Evolutionary conservation across 2,888 invertebrate species (phyloP).

Genomic region (Cataglyphis rosenhaueri): DNA sequence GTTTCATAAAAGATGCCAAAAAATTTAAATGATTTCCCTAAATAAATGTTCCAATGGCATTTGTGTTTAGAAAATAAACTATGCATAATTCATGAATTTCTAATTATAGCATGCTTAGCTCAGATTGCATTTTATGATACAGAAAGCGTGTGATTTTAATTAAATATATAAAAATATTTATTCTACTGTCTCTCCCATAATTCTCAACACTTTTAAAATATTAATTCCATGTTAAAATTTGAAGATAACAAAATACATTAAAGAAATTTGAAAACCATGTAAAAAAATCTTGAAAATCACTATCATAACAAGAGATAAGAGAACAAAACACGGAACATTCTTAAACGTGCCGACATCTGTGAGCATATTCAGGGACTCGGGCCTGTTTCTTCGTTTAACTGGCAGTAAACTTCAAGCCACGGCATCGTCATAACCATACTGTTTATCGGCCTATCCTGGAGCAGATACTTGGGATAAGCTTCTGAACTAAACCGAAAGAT

Average conservation of each 20-base stretch:
- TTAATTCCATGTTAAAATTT: neutral
- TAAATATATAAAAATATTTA: neutral
- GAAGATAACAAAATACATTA: neutral
- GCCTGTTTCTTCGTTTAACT: conserved; percentile 71
- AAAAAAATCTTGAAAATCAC: neutral
- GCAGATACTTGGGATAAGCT: conserved; percentile 76
- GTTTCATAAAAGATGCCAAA: conserved; percentile 68
- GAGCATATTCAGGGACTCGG: conserved; percentile 79
- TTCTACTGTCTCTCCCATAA: neutral
- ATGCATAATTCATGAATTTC: conserved; percentile 81
- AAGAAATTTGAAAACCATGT: neutral
- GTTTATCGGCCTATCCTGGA: conserved; percentile 81
- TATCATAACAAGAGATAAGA: conserved; percentile 5
- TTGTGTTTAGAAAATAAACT: conserved; percentile 67
- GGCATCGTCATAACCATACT: conserved; percentile 73
- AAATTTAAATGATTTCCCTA: conserved; percentile 74
- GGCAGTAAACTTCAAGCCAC: conserved; percentile 60
- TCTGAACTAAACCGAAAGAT: conserved; percentile 82
- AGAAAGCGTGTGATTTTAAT: conserved; percentile 42
- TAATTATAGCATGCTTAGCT: conserved; percentile 73
- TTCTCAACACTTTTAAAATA: neutral
- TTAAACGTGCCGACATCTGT: conserved; percentile 84
- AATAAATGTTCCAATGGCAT: conserved; percentile 74
- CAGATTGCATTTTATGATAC: conserved; percentile 70
- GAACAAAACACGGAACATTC: conserved; percentile 28